A percentile compares a stretch with the other conserved stretches of the same genome.
Evolutionary conservation across 2,888 invertebrate species (phyloP).

Genomic region (Polietes domitor): DNA sequence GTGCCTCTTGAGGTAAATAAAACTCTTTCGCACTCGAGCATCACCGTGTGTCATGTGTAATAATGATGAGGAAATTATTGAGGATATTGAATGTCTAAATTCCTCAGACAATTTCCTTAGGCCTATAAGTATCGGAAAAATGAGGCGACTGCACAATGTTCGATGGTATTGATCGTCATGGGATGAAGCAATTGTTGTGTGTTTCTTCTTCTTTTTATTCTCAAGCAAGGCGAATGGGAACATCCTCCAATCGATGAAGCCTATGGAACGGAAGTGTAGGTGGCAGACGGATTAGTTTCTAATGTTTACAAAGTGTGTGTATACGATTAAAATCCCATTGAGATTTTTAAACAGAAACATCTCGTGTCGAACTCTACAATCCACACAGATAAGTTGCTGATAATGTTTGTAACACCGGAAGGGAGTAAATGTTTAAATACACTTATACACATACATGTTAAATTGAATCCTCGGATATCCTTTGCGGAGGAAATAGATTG

Average conservation of each 20-base stretch:
- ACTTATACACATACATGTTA: background rate
- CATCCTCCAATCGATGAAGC: background rate
- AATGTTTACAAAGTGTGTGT: slow-evolving; percentile 59
- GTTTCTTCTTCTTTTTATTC: no score
- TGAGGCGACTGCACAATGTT: slow-evolving; percentile 5
- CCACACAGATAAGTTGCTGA: background rate
- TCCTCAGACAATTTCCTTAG: slow-evolving; percentile 22
- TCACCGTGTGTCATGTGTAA: slow-evolving; percentile 50
- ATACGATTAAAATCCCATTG: slow-evolving; percentile 54
- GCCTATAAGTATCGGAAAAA: background rate
- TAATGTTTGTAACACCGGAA: background rate
- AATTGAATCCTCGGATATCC: background rate
- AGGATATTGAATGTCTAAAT: slow-evolving; percentile 53
- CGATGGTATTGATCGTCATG: slow-evolving; percentile 19
- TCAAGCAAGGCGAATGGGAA: background rate
- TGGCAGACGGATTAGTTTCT: slow-evolving; percentile 38
- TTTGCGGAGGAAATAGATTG: background rate
- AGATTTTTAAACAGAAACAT: slow-evolving; percentile 25
- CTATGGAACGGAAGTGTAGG: slow-evolving; percentile 59
- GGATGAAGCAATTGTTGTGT: slow-evolving; percentile 45
- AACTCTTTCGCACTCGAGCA: background rate
- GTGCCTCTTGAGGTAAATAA: background rate
- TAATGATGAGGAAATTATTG: slow-evolving; percentile 53
- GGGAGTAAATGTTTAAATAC: background rate
- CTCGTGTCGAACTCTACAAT: background rate